Percentiles rank a stretch among this genome's conserved stretches.
Conservation (phyloP, 2,113 vertebrate genomes). For the Dunckerocampus dactyliophorus region DNA sequence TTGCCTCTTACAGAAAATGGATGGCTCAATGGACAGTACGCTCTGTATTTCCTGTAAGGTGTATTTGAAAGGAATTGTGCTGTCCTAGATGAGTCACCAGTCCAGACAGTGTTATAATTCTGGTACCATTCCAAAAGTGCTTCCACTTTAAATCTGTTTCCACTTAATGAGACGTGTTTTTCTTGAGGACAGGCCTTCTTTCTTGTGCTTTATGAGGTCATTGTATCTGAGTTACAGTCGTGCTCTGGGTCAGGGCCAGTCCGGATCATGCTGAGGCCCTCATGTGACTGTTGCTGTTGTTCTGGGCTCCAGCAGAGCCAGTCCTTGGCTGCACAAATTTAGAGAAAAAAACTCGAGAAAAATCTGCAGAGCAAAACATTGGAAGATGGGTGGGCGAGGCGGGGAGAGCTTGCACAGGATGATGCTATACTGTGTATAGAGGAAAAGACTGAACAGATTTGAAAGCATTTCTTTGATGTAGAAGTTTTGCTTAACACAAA, state of each 20-base stretch:
- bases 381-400: constrained; percentile 6
- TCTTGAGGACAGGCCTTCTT: constrained; percentile 29
- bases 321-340: constrained; percentile 32
- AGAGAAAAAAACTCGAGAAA: constrained; percentile 31
- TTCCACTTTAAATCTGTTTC: neutral
- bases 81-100: neutral
- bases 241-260: constrained; percentile 37
- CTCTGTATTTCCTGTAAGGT: neutral
- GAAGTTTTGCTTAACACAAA: neutral
- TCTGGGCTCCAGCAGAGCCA: constrained; percentile 50
- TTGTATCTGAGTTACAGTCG: constrained; percentile 57
- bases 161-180: constrained; percentile 16
- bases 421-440: constrained; percentile 6
- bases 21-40: too few relatives aligned
- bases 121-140: neutral
- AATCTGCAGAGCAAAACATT: constrained; percentile 36
- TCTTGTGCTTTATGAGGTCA: constrained; percentile 59
- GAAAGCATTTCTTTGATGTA: too few relatives aligned
- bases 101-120: neutral
- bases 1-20: too few relatives aligned
- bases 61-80: neutral
- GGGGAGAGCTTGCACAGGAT: constrained; percentile 9
- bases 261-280: constrained; percentile 54
- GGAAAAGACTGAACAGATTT: neutral
- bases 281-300: constrained; percentile 58